Conservation (phyloP, 2,888 invertebrate genomes). For the Chorisops tibialis region DNA sequence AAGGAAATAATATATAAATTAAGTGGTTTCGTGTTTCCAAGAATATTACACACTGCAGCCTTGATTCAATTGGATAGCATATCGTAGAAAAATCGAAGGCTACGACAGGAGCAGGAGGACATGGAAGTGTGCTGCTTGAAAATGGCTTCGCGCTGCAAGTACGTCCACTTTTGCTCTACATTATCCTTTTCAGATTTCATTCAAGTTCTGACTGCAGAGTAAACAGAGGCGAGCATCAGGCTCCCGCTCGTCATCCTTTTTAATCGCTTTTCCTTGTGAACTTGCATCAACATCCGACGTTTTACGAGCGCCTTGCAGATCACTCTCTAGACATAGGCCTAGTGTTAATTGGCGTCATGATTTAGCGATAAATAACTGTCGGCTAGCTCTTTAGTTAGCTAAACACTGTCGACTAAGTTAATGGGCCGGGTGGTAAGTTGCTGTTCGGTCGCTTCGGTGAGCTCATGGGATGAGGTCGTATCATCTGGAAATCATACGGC, state of each 20-base stretch:
- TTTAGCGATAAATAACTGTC: constrained; percentile 21
- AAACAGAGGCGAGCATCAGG: not conserved
- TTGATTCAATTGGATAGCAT: too few species aligned
- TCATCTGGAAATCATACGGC: constrained; percentile 7
- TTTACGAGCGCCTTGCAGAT: constrained; percentile 5
- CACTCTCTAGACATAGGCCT: not conserved
- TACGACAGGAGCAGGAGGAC: constrained; percentile 1
- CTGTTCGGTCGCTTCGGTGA: too few species aligned
- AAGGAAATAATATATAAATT: too few species aligned
- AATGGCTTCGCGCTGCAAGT: constrained; percentile 41
- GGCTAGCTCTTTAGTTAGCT: too few species aligned
- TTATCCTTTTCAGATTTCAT: constrained; percentile 10
- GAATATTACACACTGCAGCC: too few species aligned
- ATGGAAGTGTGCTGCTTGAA: constrained; percentile 41
- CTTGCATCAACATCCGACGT: too few species aligned
- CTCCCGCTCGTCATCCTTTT: too few species aligned
- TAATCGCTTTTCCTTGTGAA: too few species aligned
- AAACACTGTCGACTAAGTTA: too few species aligned
- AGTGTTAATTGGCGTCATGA: constrained; percentile 24
- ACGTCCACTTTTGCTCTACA: constrained; percentile 22
- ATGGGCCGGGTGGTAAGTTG: too few species aligned
- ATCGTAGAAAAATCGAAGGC: too few species aligned
- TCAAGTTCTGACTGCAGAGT: not conserved
- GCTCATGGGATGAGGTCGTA: constrained; percentile 1
- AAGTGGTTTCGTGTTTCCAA: too few species aligned